These are phyloP conservation scores for Argyra leucocephala DNA, from an alignment of 2,888 invertebrate species.

Conservation along the genomic window DNA sequence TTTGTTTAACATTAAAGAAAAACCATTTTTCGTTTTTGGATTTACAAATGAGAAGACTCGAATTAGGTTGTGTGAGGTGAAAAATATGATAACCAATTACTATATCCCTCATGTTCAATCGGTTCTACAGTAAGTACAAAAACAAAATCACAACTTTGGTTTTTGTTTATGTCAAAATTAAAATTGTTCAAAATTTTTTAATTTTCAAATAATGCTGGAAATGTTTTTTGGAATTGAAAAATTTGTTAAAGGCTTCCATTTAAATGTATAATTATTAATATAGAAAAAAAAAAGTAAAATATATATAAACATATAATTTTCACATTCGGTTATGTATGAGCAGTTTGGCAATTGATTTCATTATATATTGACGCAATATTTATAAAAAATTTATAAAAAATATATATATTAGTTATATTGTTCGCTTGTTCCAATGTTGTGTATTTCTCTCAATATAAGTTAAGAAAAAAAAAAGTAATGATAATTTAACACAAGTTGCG, in stretches of 20 bases:
- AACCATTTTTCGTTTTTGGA: slow-evolving; percentile 6
- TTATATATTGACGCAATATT: slow-evolving; percentile 3
- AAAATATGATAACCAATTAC: slow-evolving; percentile 6
- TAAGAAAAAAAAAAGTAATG: not conserved
- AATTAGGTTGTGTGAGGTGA: slow-evolving; percentile 6
- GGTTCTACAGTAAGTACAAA: slow-evolving; percentile 6
- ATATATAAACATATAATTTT: slow-evolving; percentile 3
- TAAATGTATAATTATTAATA: not conserved
- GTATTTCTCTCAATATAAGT: slow-evolving; percentile 2
- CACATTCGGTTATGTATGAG: slow-evolving; percentile 6
- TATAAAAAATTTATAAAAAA: slow-evolving; percentile 1
- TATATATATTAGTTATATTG: slow-evolving; percentile 1
- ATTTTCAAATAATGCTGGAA: not conserved
- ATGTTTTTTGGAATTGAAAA: not conserved
- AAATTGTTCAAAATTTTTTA: not conserved
- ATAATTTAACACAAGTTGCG: slow-evolving; percentile 5
- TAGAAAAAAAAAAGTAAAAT: not conserved
- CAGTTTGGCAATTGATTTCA: slow-evolving; percentile 6
- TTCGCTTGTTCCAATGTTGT: slow-evolving; percentile 6
- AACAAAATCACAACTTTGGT: slow-evolving; percentile 6
- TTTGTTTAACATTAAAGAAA: slow-evolving; percentile 1
- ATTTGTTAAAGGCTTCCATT: slow-evolving; percentile 4
- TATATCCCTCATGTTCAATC: slow-evolving; percentile 6
- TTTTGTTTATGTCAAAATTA: slow-evolving; percentile 6
- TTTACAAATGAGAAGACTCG: not conserved